These are phyloP conservation scores for Hanleya hanleyi DNA, from an alignment of 2,888 invertebrate species.

Conservation along the genomic window DNA sequence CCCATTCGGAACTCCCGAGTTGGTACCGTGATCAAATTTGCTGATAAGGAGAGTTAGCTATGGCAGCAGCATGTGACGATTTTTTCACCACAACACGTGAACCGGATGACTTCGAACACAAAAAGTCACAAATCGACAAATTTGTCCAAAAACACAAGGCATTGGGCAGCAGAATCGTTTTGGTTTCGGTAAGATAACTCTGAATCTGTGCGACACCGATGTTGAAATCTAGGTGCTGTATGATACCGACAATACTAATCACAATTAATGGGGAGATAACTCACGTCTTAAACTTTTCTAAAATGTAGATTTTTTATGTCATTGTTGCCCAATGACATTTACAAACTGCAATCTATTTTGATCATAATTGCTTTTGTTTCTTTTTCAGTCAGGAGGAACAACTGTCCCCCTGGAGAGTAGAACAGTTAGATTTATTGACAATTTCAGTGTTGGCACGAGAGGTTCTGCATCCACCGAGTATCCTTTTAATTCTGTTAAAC, in stretches of 20 bases:
- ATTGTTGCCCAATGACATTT: too few relatives aligned
- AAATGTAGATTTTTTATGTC: too few relatives aligned
- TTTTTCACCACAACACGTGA: neutral
- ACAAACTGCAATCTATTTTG: neutral
- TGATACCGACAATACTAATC: too few relatives aligned
- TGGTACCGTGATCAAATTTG: too few relatives aligned
- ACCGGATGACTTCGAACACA: neutral
- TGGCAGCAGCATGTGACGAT: neutral
- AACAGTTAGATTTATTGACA: conserved; percentile 98
- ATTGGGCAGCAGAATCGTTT: neutral
- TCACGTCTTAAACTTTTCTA: too few relatives aligned
- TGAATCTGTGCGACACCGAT: too few relatives aligned
- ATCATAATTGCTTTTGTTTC: neutral
- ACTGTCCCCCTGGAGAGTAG: conserved; percentile 97
- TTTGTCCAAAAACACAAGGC: neutral
- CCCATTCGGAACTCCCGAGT: too few relatives aligned
- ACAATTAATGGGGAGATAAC: too few relatives aligned
- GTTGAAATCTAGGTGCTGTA: too few relatives aligned
- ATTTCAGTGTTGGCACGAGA: conserved; percentile 97
- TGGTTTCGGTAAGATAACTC: neutral
- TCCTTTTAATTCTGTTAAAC: too few relatives aligned
- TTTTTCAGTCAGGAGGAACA: conserved; percentile 90
- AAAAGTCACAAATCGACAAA: neutral
- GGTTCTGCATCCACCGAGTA: conserved; percentile 95
- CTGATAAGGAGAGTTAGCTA: too few relatives aligned